Conservation (phyloP, 2,888 invertebrate genomes). For the Blomia tropicalis region DNA sequence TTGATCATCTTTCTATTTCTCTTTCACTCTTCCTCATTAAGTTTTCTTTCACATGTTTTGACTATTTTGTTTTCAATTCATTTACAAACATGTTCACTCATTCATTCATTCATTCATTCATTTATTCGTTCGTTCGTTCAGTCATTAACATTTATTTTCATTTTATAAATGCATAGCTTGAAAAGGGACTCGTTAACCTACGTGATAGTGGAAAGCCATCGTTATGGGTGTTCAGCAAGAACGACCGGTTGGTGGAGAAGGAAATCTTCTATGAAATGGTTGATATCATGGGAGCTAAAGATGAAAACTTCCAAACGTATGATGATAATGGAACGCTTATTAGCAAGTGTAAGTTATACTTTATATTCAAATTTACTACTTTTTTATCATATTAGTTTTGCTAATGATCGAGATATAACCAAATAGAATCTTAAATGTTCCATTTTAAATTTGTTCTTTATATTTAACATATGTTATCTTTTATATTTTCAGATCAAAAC, state of each 20-base stretch:
- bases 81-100: no score
- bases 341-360: slow-evolving; percentile 18
- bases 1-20: neutral
- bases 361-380: no score
- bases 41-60: no score
- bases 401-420: neutral
- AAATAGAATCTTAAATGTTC: neutral
- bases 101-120: neutral
- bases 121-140: no score
- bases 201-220: slow-evolving; percentile 23
- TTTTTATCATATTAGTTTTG: no score
- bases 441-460: neutral
- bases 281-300: slow-evolving; percentile 25
- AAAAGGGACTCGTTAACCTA: slow-evolving; percentile 19
- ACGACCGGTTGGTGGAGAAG: slow-evolving; percentile 27
- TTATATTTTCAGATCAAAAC: neutral
- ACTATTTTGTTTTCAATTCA: no score
- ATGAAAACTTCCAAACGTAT: slow-evolving; percentile 22
- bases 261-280: slow-evolving; percentile 27
- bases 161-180: slow-evolving; percentile 19
- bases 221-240: slow-evolving; percentile 28
- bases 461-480: neutral
- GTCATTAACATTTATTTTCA: neutral
- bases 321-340: slow-evolving; percentile 24
- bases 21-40: neutral